A percentile compares a stretch with the other conserved stretches of the same genome.
These are phyloP conservation scores for Monoplex corrugatus DNA, from an alignment of 2,888 invertebrate species.

Conservation along the genomic window DNA sequence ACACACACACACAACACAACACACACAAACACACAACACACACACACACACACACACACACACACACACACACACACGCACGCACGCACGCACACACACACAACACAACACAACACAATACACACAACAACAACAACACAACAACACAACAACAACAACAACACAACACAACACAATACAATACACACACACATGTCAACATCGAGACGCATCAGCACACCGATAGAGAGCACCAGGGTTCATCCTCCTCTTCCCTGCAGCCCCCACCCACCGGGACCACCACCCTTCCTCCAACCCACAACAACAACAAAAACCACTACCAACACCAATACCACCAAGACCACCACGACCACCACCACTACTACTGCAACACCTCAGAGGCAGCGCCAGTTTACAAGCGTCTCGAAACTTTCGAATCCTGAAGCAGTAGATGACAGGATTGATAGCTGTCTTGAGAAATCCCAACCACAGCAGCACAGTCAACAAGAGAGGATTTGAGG, in stretches of 20 bases:
- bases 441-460: slow-evolving; percentile 72
- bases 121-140: not conserved
- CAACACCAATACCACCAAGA: not conserved
- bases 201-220: not conserved
- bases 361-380: slow-evolving; percentile 39
- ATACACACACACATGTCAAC: too few species aligned
- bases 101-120: not conserved
- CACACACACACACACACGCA: too few species aligned
- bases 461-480: slow-evolving; percentile 65
- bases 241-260: slow-evolving; percentile 53
- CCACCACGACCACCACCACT: not conserved
- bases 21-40: not conserved
- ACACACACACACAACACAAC: not conserved
- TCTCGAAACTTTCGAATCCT: slow-evolving; percentile 72
- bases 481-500: slow-evolving; percentile 38
- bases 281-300: too few species aligned
- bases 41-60: not conserved
- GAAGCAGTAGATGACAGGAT: slow-evolving; percentile 74
- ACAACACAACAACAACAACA: not conserved
- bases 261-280: slow-evolving; percentile 38
- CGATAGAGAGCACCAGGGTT: slow-evolving; percentile 61
- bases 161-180: too few species aligned
- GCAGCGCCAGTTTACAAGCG: slow-evolving; percentile 47
- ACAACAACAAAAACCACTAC: too few species aligned
- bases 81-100: too few species aligned